Percentiles rank a stretch among this genome's conserved stretches.
Conservation (phyloP, 2,113 vertebrate genomes). For the Oncorhynchus keta region DNA sequence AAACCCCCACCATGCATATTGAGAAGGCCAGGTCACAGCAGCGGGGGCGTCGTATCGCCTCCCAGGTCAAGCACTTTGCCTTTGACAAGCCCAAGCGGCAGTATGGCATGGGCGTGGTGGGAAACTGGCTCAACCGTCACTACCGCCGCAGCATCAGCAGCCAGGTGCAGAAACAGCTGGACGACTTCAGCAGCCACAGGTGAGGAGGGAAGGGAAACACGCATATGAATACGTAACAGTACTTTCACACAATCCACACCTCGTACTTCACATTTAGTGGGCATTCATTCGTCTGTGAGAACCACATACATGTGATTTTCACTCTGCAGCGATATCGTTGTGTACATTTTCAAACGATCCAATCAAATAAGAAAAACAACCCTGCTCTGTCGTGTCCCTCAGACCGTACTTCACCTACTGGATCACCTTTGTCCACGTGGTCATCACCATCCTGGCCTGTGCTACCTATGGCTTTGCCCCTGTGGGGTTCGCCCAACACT, state of each 20-base stretch:
- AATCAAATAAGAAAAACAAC: background rate
- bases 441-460: constrained; percentile 91
- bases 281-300: no score
- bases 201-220: constrained; percentile 39
- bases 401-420: constrained; percentile 98
- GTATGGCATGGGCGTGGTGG: constrained; percentile 93
- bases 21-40: background rate
- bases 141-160: constrained; percentile 92
- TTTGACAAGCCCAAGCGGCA: constrained; percentile 90
- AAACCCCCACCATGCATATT: accelerated
- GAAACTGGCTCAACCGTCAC: constrained; percentile 89
- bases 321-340: no score
- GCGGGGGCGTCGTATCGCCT: constrained; percentile 79
- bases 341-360: no score
- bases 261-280: no score
- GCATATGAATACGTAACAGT: no score
- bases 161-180: constrained; percentile 88
- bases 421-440: constrained; percentile 94
- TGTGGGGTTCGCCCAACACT: constrained; percentile 92
- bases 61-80: constrained; percentile 90
- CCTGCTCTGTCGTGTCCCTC: constrained; percentile 14
- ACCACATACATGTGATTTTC: no score
- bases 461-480: constrained; percentile 93
- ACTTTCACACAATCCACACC: background rate
- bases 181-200: constrained; percentile 92